These are phyloP conservation scores for Gisinianus flammeolus DNA, from an alignment of 2,888 invertebrate species.

Conservation along the genomic window DNA sequence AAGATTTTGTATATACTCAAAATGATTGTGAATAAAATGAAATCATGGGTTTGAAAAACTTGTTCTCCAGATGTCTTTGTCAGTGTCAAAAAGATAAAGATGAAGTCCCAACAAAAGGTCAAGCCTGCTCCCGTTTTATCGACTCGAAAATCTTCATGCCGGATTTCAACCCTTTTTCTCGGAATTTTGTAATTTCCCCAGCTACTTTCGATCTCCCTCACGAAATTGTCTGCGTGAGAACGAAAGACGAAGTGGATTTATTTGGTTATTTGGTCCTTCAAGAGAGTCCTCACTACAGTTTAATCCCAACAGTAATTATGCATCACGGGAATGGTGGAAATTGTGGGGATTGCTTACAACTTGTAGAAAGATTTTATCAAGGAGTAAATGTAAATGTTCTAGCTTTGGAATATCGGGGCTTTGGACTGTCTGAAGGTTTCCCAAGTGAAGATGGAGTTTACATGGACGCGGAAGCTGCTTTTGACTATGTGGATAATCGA, in stretches of 20 bases:
- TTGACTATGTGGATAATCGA: constrained; percentile 22
- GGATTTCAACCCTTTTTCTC: background rate
- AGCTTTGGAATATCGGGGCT: constrained; percentile 33
- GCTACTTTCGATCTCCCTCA: constrained; percentile 8
- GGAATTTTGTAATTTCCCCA: constrained; percentile 18
- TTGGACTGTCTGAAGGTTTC: constrained; percentile 30
- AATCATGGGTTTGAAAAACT: too few species aligned
- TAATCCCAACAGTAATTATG: constrained; percentile 26
- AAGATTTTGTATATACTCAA: too few species aligned
- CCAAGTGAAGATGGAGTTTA: constrained; percentile 35
- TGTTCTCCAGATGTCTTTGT: too few species aligned
- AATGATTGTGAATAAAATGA: too few species aligned
- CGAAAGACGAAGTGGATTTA: constrained; percentile 14
- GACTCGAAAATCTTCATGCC: constrained; percentile 29
- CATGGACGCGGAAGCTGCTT: constrained; percentile 31
- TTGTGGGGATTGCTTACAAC: constrained; percentile 32
- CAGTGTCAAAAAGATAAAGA: too few species aligned
- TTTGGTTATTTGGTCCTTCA: constrained; percentile 22
- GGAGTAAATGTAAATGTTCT: constrained; percentile 18
- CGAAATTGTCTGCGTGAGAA: constrained; percentile 25
- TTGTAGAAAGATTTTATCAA: constrained; percentile 4
- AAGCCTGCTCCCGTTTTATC: constrained; percentile 7
- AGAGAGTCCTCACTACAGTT: background rate
- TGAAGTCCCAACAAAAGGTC: too few species aligned
- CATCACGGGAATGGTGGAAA: constrained; percentile 39